Evolutionary conservation across 1,140 invertebrate species (phyloP).

Genomic region (Procambarus virginalis): DNA sequence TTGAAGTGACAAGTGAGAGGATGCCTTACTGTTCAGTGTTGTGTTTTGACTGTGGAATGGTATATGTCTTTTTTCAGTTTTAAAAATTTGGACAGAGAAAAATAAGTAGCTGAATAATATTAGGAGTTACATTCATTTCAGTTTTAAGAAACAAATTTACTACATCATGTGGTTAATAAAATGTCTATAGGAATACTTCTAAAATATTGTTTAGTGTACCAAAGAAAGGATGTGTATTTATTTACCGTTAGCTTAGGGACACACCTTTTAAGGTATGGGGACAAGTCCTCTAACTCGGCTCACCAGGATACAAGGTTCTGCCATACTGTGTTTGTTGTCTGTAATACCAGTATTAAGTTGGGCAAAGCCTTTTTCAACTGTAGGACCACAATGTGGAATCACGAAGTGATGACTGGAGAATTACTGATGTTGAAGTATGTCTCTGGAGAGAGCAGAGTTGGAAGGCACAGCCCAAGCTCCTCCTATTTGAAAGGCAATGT

Average conservation of each 20-base stretch:
- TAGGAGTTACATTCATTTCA: background rate
- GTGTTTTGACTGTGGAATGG: background rate
- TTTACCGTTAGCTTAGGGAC: slow-evolving; percentile 7
- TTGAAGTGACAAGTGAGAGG: background rate
- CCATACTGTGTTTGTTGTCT: background rate
- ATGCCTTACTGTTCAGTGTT: slow-evolving; percentile 11
- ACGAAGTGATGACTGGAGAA: background rate
- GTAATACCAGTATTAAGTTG: background rate
- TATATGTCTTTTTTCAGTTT: background rate
- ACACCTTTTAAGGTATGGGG: background rate
- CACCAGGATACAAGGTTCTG: background rate
- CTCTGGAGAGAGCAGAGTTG: background rate
- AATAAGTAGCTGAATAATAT: background rate
- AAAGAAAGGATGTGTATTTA: slow-evolving; percentile 19
- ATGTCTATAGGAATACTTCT: background rate
- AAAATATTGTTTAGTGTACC: background rate
- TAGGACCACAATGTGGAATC: background rate
- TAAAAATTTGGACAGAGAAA: background rate
- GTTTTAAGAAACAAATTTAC: background rate
- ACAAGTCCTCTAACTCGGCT: slow-evolving; percentile 2
- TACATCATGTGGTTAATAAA: background rate
- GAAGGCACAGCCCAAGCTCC: background rate
- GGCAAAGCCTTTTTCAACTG: background rate
- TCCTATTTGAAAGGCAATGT: background rate
- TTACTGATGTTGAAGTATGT: background rate